Evolutionary conservation across 2,113 vertebrate species (phyloP).

Genomic region (Psittacus erithacus): DNA sequence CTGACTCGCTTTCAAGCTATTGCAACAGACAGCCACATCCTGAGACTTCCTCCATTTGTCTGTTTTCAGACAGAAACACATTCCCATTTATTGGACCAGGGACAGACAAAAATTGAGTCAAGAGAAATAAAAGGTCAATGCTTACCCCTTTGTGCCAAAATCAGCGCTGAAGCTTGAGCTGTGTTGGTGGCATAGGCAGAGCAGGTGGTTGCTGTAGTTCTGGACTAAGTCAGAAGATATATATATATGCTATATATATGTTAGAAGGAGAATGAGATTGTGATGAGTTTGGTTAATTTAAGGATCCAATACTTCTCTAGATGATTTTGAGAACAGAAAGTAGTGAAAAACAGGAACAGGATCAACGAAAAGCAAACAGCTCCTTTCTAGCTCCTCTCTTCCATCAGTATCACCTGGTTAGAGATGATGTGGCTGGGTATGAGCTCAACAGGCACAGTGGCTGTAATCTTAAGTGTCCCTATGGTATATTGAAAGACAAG

Average conservation of each 20-base stretch:
- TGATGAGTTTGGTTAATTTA: not conserved
- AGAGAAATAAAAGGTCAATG: not conserved
- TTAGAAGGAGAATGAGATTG: not conserved
- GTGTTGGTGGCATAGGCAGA: not conserved
- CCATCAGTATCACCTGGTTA: not conserved
- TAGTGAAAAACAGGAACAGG: not conserved
- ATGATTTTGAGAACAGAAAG: not conserved
- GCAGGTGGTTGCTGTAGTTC: not conserved
- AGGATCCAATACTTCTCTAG: not conserved
- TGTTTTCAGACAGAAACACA: not conserved
- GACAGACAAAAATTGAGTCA: not conserved
- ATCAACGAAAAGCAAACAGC: not conserved
- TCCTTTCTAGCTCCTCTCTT: not conserved
- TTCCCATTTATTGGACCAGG: not conserved
- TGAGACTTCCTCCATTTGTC: not conserved
- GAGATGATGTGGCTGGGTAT: not conserved
- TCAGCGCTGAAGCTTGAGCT: fast-evolving
- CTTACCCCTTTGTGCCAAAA: not conserved
- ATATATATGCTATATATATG: not conserved
- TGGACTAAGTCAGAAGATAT: not conserved
- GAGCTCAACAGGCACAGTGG: not conserved
- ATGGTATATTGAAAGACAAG: not conserved
- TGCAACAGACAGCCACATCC: conserved; percentile 16
- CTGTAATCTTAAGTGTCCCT: not conserved
- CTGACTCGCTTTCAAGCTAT: not conserved